Evolutionary conservation across 2,888 invertebrate genomes (phyloP).

Genomic region (Dicyrtomina minuta): DNA sequence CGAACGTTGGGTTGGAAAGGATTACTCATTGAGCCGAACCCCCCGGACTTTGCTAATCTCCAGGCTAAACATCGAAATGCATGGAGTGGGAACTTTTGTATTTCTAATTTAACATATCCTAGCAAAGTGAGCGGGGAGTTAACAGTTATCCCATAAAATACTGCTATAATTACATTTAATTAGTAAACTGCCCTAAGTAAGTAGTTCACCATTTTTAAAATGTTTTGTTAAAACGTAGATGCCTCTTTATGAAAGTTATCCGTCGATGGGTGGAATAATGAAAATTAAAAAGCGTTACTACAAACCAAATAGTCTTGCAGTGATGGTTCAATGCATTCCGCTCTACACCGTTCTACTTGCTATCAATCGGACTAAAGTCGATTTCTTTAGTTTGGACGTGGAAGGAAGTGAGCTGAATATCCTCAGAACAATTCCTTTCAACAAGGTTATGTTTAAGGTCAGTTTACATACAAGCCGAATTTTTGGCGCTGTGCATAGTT

Average conservation of each 20-base stretch:
- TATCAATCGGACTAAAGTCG: conserved; percentile 55
- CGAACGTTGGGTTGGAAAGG: conserved; percentile 55
- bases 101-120: conserved; percentile 52
- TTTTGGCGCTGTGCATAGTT: too few relatives aligned
- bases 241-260: conserved; percentile 19
- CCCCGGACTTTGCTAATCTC: conserved; percentile 54
- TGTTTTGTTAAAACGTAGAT: too few relatives aligned
- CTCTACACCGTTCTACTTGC: conserved; percentile 56
- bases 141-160: too few relatives aligned
- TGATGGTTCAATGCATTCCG: conserved; percentile 56
- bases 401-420: conserved; percentile 57
- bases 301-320: neutral
- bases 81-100: conserved; percentile 55
- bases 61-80: conserved; percentile 55
- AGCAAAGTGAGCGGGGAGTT: too few relatives aligned
- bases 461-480: too few relatives aligned
- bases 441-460: conserved; percentile 55
- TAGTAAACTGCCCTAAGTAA: too few relatives aligned
- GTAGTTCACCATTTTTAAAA: neutral
- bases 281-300: conserved; percentile 22
- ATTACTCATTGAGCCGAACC: conserved; percentile 56
- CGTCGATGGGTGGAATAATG: conserved; percentile 26
- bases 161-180: too few relatives aligned
- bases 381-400: conserved; percentile 57
- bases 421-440: conserved; percentile 56